Evolutionary conservation across 1,140 invertebrate species (phyloP).

Genomic region (Zaprionus vittiger): DNA sequence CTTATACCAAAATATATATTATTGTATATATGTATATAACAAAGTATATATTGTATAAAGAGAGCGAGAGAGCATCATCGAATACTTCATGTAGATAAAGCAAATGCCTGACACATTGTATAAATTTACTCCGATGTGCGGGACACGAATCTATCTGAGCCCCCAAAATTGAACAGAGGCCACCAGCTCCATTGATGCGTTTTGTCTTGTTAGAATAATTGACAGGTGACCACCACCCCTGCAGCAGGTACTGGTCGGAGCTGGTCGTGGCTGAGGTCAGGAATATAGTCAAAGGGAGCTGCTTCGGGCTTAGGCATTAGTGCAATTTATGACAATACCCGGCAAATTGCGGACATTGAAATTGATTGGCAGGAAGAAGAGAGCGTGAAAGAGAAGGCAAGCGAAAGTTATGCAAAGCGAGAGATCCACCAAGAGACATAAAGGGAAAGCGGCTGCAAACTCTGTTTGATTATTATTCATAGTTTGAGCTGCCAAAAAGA

Average conservation of each 20-base stretch:
- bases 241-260: not conserved
- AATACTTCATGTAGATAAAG: conserved; percentile 57
- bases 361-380: conserved; percentile 63
- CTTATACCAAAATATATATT: conserved; percentile 21
- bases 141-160: conserved; percentile 21
- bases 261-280: not conserved
- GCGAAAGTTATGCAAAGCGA: conserved; percentile 10
- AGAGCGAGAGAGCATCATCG: conserved; percentile 2
- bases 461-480: conserved; percentile 28
- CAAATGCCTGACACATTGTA: conserved; percentile 63
- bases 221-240: conserved; percentile 61
- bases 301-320: conserved; percentile 50
- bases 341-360: conserved; percentile 71
- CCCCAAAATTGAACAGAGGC: conserved; percentile 21
- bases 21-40: conserved; percentile 41
- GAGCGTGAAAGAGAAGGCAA: not conserved
- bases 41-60: not conserved
- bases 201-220: conserved; percentile 82
- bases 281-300: not conserved
- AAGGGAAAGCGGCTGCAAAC: not conserved
- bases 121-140: conserved; percentile 54
- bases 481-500: conserved; percentile 5
- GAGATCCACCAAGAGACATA: not conserved
- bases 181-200: conserved; percentile 68
- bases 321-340: conserved; percentile 73